Conservation (phyloP, 2,797 vertebrate genomes). For the Spinus pinus region DNA sequence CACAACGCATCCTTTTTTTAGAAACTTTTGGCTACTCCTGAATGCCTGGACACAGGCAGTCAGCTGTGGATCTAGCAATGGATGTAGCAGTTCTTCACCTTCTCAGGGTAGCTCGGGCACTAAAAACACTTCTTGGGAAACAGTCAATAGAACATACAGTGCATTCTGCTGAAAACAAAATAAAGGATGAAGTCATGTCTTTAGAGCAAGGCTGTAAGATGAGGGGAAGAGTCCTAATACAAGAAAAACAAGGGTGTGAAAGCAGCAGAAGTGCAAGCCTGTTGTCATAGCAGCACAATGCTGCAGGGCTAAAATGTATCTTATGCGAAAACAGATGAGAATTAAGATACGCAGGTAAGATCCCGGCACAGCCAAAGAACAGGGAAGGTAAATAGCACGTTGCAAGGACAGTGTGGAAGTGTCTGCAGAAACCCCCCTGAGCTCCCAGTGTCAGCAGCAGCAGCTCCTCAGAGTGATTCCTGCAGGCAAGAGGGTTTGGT, state of each 20-base stretch:
- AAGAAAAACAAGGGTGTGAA: slow-evolving; percentile 66
- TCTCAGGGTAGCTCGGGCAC: background rate
- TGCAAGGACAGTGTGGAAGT: background rate
- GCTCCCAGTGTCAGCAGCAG: background rate
- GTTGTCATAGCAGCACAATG: slow-evolving; percentile 72
- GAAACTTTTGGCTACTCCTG: background rate
- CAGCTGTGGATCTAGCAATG: background rate
- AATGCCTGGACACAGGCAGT: background rate
- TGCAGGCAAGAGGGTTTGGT: background rate
- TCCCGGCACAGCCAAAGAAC: background rate
- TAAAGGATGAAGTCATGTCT: slow-evolving; percentile 23
- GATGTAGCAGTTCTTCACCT: background rate
- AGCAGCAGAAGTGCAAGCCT: slow-evolving; percentile 63
- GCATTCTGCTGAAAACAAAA: background rate
- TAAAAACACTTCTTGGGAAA: background rate
- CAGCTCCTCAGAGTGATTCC: background rate
- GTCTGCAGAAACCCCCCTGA: background rate
- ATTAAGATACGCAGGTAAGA: slow-evolving; percentile 66
- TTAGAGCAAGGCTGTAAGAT: slow-evolving; percentile 34
- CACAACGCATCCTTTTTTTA: background rate
- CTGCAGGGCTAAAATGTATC: slow-evolving; percentile 66
- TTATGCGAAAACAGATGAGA: slow-evolving; percentile 66
- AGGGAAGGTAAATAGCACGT: background rate
- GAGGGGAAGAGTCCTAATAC: slow-evolving; percentile 58
- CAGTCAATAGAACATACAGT: background rate